A percentile compares a stretch with the other conserved stretches of the same genome.
These are phyloP conservation scores for Meteorus colon DNA, from an alignment of 2,888 invertebrate genomes.

Conservation along the genomic window DNA sequence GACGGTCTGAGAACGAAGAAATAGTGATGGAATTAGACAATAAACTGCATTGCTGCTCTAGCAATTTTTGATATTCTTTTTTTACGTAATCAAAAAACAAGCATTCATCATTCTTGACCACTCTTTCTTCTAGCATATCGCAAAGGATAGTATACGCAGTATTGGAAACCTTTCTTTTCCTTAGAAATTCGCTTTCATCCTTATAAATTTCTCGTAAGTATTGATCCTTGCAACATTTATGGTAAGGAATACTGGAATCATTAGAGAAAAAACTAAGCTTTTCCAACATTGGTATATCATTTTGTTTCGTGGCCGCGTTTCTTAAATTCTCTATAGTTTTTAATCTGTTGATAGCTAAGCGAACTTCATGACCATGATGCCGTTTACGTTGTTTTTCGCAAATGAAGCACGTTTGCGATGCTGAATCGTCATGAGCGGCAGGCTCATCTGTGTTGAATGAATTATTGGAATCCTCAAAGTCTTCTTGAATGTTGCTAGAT, in stretches of 20 bases:
- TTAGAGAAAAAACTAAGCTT: conserved; percentile 38
- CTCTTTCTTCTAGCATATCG: conserved; percentile 54
- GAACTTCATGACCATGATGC: conserved; percentile 22
- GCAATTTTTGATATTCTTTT: conserved; percentile 53
- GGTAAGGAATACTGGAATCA: conserved; percentile 20
- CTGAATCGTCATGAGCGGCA: not conserved
- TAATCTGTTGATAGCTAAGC: conserved; percentile 23
- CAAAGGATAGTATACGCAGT: not conserved
- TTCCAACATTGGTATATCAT: conserved; percentile 39
- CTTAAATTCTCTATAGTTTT: conserved; percentile 16
- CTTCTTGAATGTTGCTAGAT: not conserved
- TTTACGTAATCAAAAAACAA: conserved; percentile 57
- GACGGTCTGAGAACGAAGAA: conserved; percentile 52
- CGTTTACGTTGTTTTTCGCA: conserved; percentile 37
- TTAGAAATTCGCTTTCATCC: no score
- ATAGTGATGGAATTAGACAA: conserved; percentile 52
- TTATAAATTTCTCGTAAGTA: no score
- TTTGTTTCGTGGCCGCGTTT: conserved; percentile 37
- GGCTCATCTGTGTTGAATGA: not conserved
- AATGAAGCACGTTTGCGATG: conserved; percentile 27
- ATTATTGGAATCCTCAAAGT: not conserved
- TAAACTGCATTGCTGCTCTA: conserved; percentile 53
- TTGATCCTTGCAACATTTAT: conserved; percentile 37
- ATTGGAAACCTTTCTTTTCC: no score
- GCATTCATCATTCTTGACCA: conserved; percentile 57